Percentiles rank a stretch among this genome's conserved stretches.
Evolutionary conservation across 1,140 invertebrate species (phyloP).

Genomic region (Limonius californicus): DNA sequence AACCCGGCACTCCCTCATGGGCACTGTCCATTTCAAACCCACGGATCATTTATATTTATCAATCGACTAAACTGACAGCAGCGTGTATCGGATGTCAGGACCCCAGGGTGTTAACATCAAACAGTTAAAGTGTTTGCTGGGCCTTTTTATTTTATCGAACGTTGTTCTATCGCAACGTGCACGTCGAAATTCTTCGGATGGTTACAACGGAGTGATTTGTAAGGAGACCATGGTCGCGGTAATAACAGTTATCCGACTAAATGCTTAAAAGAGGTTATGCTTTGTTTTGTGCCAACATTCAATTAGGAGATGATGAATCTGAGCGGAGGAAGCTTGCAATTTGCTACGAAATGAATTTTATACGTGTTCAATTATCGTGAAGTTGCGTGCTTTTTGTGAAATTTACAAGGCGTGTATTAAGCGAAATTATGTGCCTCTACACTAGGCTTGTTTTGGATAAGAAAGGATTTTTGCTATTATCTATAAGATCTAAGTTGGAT

Average conservation of each 20-base stretch:
- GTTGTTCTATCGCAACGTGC: too few relatives aligned
- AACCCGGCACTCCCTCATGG: conserved; percentile 29
- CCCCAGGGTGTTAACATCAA: conserved; percentile 22
- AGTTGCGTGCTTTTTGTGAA: conserved; percentile 4
- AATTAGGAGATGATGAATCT: not conserved
- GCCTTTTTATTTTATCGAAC: not conserved
- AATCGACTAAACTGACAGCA: conserved; percentile 18
- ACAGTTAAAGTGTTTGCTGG: conserved; percentile 13
- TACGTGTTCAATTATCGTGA: conserved; percentile 3
- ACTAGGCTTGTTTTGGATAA: not conserved
- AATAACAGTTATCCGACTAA: not conserved
- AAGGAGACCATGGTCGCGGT: too few relatives aligned
- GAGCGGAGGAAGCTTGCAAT: conserved; percentile 1
- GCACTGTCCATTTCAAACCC: conserved; percentile 19
- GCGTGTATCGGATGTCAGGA: conserved; percentile 18
- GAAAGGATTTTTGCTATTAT: too few relatives aligned
- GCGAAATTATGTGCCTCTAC: not conserved
- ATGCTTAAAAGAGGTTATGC: not conserved
- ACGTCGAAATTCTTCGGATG: too few relatives aligned
- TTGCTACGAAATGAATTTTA: conserved; percentile 4
- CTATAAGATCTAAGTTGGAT: too few relatives aligned
- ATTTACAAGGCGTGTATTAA: not conserved
- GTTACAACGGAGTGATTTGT: too few relatives aligned
- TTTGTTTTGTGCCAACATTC: not conserved
- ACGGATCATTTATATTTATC: conserved; percentile 32